A percentile compares a stretch with the other conserved stretches of the same genome.
phyloP scores from a whole-genome alignment of 2,113 vertebrate genomes.

The Chaetodon trifascialis region DNA sequence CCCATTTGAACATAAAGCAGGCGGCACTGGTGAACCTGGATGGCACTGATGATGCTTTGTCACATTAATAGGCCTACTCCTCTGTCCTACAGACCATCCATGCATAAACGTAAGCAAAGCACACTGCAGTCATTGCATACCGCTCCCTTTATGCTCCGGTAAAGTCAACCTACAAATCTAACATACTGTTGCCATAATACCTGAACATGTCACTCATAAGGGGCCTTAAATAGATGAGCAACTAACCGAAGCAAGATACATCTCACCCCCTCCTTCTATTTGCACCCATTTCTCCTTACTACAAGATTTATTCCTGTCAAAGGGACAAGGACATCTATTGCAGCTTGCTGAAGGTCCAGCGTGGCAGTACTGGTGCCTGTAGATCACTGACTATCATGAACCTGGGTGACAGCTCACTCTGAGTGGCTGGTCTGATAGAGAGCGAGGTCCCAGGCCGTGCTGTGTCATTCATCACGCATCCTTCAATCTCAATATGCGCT shows the following conservation, averaged over 20 bases:
- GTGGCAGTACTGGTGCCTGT: constrained; percentile 59
- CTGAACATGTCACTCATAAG: constrained; percentile 30
- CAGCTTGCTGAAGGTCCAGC: constrained; percentile 64
- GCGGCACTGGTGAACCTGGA: constrained; percentile 33
- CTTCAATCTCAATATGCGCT: constrained; percentile 62
- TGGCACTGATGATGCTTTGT: constrained; percentile 37
- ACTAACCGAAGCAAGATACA: constrained; percentile 37
- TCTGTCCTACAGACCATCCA: not conserved
- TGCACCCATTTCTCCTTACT: constrained; percentile 40
- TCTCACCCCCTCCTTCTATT: constrained; percentile 21
- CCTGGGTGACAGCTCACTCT: constrained; percentile 78
- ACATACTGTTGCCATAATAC: constrained; percentile 45
- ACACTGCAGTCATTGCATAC: constrained; percentile 3
- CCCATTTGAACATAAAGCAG: constrained; percentile 41
- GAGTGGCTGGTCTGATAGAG: constrained; percentile 61
- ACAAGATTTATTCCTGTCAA: constrained; percentile 68
- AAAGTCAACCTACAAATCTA: constrained; percentile 31
- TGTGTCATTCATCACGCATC: constrained; percentile 70
- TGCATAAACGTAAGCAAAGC: constrained; percentile 10
- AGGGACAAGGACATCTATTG: constrained; percentile 73
- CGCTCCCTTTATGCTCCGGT: not conserved
- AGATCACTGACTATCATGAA: constrained; percentile 76
- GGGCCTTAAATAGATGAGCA: constrained; percentile 67
- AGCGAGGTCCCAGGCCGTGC: constrained; percentile 30
- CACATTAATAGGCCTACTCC: constrained; percentile 40